Evolutionary conservation across 30 jellyfish, hydroid and myxozoan species (phyloP), one percentile per base, ranked within the genome.

Genomic region (Pseudorhiza aurosa): DNA sequence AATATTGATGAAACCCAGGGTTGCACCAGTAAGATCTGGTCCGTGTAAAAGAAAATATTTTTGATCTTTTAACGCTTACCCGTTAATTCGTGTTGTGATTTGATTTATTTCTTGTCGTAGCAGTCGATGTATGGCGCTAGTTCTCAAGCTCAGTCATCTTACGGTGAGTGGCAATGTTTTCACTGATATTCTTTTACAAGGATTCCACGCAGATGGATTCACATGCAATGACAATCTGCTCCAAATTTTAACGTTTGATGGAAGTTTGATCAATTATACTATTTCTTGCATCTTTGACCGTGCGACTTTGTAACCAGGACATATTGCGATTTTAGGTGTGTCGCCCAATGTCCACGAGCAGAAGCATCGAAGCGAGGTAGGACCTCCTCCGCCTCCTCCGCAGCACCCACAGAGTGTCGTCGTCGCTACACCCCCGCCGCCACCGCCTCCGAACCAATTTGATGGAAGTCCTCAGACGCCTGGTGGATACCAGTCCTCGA

Each of bases 351-450:
- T 28, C 27, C 74, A 59, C 17, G 74, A 59, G 14, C 74, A 59
- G 50, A 77, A 60, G 29, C 65, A 72, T 53, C 51, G 87, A 35
- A 65, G 72, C 51, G 86, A 75, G 25, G 73, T 85, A 6, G 89
- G 92, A 8, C 96, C 96, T 2, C 97, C 97, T 14, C 97, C 97
- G 3, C 97, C 97, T 17, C 97, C 97, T 4, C 97, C 97, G 8
- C 97, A 95, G n/a, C 96, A 96, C 4, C 94, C 63, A 35, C 92
- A 65, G 4, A 27, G 44, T 47, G 82, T 35, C 25, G 37, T 28
- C 25, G 27, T 60, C 32, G 82, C 95, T 5, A 72, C 95, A 1
- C 95, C 95, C 0, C 95, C 95, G 8, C 95, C 95, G 32, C 95
- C 95, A 42, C 95, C 95, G 17, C 95, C 91, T n/a, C 91, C 91